Evolutionary conservation across 2,888 invertebrate genomes (phyloP), one percentile per base, ranked within the genome.

Genomic region (Pandemis corylana): DNA sequence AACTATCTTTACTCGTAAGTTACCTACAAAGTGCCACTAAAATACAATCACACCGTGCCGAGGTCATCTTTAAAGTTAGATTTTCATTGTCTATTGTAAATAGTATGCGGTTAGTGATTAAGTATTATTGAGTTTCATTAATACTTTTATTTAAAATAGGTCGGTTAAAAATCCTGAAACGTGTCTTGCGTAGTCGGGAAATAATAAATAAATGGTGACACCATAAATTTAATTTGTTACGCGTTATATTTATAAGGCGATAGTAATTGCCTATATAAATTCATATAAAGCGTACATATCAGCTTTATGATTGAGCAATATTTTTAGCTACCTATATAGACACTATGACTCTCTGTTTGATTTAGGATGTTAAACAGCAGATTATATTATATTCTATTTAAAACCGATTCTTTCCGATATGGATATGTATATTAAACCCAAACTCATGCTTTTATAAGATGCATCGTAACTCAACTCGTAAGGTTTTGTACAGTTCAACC

Each of bases 31-130:
- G 53, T 56, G 9, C 20, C 15, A n/a, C n/a, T 51, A 51, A 56
- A 56, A 56, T 56, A 56, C 15, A 2, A 53, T 3, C 53, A 56
- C 53, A 56, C 53, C 2, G 9, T 7, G 15, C 15, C 53, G 20
- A 56, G 53, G 53, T 56, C 53, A 56, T 56, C 53, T 56, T 56
- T 9, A 56, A 56, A 15, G 53, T 56, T 56, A 56, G 15, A 15
- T 56, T 15, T 56, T 56, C 20, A 56, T 56, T 56, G 53, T 56
- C 9, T 56, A 56, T 56, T 56, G 53, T 56, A 56, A 56, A 15
- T 51, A n/a, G 51, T n/a, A 15, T 56, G 15, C 20, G 53, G 53
- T 56, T 56, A 7, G 9, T 15, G 53, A 15, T 56, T 20, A 49
- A 2, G 10, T 44, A 6, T 51, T 51, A 12, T 12, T 10, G 7